phyloP scores from a whole-genome alignment of 2,113 vertebrate genomes.

The Hippopotamus amphibius region DNA sequence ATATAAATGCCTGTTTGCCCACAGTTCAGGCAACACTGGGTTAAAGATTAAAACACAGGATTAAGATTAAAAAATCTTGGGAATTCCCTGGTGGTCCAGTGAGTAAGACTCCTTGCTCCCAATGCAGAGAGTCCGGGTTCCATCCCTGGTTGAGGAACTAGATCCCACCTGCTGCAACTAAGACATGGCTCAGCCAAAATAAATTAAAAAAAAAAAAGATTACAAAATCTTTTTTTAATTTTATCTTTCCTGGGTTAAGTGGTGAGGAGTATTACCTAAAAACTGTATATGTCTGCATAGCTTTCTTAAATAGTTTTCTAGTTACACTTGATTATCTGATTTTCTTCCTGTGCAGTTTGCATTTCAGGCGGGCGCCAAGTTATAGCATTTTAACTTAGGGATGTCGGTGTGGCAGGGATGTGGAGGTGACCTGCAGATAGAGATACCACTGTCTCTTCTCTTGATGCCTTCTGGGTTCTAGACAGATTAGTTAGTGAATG shows the following conservation, averaged over 20 bases:
- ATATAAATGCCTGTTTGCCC: background rate
- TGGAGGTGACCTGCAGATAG: background rate
- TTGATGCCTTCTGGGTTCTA: background rate
- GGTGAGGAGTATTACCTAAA: background rate
- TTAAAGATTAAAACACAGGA: background rate
- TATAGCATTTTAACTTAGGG: background rate
- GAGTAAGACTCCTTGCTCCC: no score
- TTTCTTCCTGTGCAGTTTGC: conserved; percentile 41
- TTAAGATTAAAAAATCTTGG: background rate
- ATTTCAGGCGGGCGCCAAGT: background rate
- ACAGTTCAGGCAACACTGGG: background rate
- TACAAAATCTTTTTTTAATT: background rate
- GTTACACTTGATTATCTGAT: background rate
- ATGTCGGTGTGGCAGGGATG: background rate
- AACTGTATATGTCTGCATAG: background rate
- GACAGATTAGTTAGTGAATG: background rate
- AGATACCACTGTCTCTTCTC: background rate
- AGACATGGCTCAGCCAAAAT: no score
- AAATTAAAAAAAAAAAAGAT: no score
- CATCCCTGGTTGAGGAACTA: no score
- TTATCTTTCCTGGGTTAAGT: conserved; percentile 11
- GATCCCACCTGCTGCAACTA: no score
- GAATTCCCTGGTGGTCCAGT: no score
- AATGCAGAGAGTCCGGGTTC: no score
- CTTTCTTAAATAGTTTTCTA: background rate